phyloP scores from a whole-genome alignment of 2,113 vertebrate species.

The Oxygymnocypris stewartii region DNA sequence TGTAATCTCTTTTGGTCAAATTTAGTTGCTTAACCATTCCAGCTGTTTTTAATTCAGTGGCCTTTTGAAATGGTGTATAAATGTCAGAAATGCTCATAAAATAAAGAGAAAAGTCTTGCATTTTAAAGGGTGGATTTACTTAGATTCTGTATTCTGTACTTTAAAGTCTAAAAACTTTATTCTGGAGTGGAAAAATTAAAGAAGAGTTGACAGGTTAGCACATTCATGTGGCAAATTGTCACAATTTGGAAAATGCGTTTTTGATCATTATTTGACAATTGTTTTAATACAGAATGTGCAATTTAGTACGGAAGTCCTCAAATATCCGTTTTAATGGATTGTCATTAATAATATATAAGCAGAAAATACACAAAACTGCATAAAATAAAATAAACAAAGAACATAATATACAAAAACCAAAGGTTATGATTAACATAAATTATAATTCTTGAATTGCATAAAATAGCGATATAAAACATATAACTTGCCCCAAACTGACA shows the following conservation, averaged over 20 bases:
- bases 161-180: background rate
- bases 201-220: background rate
- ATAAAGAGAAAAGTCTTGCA: background rate
- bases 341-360: background rate
- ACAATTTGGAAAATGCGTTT: background rate
- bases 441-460: background rate
- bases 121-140: background rate
- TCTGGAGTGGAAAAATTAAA: background rate
- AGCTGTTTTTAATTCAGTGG: slow-evolving; percentile 17
- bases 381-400: background rate
- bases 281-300: background rate
- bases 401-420: background rate
- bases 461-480: background rate
- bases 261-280: background rate
- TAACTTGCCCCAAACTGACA: background rate
- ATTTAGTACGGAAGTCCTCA: background rate
- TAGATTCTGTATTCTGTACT: background rate
- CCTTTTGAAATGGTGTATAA: slow-evolving; percentile 39
- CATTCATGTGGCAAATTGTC: background rate
- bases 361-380: background rate
- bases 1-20: slow-evolving; percentile 1
- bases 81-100: slow-evolving; percentile 17
- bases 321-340: background rate
- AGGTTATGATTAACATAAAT: background rate
- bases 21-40: slow-evolving; percentile 24